Conservation (phyloP, 92 coral and sea anemone species). For the Paramuricea clavata region DNA sequence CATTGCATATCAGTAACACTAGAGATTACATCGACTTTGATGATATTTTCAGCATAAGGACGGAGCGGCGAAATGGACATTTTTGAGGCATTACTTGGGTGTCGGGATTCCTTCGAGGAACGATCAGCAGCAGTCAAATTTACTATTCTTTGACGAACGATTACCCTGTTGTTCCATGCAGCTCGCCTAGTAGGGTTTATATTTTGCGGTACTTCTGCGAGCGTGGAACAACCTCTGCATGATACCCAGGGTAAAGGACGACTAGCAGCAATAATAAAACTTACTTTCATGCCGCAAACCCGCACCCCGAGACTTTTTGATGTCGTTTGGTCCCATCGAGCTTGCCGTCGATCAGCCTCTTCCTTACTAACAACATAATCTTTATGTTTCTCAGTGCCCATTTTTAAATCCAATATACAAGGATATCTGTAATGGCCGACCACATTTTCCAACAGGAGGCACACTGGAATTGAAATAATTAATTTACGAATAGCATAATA, state of each 20-base stretch:
- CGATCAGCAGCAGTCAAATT: too few relatives aligned
- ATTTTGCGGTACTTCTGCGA: too few relatives aligned
- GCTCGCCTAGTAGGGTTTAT: too few relatives aligned
- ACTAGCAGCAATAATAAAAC: conserved; percentile 17
- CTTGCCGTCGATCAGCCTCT: conserved; percentile 77
- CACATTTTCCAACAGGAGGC: conserved; percentile 89
- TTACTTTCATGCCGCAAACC: conserved; percentile 95
- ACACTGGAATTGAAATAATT: conserved; percentile 58
- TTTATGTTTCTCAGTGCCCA: conserved; percentile 96
- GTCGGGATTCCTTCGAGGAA: too few relatives aligned
- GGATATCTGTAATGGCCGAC: conserved; percentile 80
- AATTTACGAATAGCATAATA: not conserved
- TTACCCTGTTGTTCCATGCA: too few relatives aligned
- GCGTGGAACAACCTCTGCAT: too few relatives aligned
- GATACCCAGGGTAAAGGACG: not conserved
- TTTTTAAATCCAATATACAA: conserved; percentile 92
- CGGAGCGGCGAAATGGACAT: too few relatives aligned
- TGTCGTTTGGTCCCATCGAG: conserved; percentile 83
- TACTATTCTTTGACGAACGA: too few relatives aligned
- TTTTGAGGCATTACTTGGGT: too few relatives aligned
- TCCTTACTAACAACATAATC: conserved; percentile 84
- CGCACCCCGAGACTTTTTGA: conserved; percentile 94
- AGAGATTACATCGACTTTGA: too few relatives aligned
- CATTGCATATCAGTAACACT: too few relatives aligned
- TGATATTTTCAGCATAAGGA: too few relatives aligned